These are phyloP conservation scores for Gyps fulvus DNA, from an alignment of 2,113 vertebrate genomes.

Conservation along the genomic window DNA sequence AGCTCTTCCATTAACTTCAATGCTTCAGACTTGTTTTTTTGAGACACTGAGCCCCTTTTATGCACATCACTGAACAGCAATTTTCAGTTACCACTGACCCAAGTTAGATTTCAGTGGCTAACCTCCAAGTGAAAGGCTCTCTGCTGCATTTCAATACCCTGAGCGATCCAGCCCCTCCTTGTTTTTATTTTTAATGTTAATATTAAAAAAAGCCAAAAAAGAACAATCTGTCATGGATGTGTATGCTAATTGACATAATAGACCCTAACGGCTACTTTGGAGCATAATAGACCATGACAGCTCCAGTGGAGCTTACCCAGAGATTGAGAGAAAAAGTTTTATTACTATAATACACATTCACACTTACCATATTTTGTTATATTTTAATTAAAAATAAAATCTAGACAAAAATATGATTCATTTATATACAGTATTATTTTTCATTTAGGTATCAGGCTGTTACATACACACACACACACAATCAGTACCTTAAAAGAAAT, in stretches of 20 bases:
- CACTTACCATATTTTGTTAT: neutral
- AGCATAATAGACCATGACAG: constrained; percentile 29
- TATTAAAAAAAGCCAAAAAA: neutral
- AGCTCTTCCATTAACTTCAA: neutral
- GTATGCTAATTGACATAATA: constrained; percentile 48
- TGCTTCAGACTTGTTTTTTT: neutral
- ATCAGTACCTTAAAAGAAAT: neutral
- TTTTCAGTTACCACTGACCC: neutral
- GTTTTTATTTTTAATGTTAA: neutral
- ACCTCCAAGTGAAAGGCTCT: neutral
- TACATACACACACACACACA: neutral
- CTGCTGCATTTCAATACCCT: neutral
- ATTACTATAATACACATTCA: neutral
- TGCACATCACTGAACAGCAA: neutral
- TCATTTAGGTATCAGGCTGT: neutral
- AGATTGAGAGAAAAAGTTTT: neutral
- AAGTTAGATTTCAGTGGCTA: neutral
- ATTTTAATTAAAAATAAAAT: neutral
- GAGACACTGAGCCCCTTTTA: neutral
- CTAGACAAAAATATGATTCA: neutral
- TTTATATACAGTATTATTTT: neutral
- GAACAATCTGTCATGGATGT: constrained; percentile 9
- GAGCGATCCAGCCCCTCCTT: neutral
- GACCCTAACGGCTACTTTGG: constrained; percentile 16
- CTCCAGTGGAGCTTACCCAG: neutral